Evolutionary conservation across 1,140 invertebrate genomes (phyloP), one percentile per base, ranked within the genome.

Genomic region (Metopolophium dirhodum): DNA sequence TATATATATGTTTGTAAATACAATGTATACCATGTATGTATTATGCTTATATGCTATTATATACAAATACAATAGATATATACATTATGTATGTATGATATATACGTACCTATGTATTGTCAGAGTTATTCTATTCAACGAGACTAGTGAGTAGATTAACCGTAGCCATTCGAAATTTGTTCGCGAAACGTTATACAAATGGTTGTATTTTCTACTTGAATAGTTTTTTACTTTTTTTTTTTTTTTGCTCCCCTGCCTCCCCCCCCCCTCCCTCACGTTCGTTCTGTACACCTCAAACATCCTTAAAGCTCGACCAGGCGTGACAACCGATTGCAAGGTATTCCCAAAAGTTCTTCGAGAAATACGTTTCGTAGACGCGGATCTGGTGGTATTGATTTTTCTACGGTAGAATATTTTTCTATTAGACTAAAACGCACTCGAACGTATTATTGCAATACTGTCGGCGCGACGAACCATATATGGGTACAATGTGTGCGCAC

Each of bases 201-300:
- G 49, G 88, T 90, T n/a, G 89, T 68, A 90, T 90, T 90, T 90
- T 68, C 89, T 90, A 45, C 89, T 35, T 45, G 89, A 68, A 68
- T 90, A 68, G 89, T 61, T 90, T 90, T 90, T 90, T 87, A n/a
- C 51, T 54, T 89, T 89, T 89, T 88, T 54, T 89, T 89, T 89
- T 88, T 86, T 85, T 54, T 35, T 14, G 18, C 30, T 37, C 41
- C 4, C 41, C 41, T 41, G 1, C 41, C 30, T 37, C 41, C 4
- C 41, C 41, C 3, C 41, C 41, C 4, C 4, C 41, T 37, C 37
- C 2, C 2, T 2, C 41, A 41, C 41, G 41, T 35, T 90, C 88
- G 3, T 89, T 26, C 35, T 68, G 57, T 57, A 57, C 51, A 54
- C 89, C 89, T 90, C 89, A 68, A 45, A 90, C 54, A 45, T 68